Base-by-base conservation (phyloP, 2,797 vertebrate genomes). In the Okamejei kenojei region DNA sequence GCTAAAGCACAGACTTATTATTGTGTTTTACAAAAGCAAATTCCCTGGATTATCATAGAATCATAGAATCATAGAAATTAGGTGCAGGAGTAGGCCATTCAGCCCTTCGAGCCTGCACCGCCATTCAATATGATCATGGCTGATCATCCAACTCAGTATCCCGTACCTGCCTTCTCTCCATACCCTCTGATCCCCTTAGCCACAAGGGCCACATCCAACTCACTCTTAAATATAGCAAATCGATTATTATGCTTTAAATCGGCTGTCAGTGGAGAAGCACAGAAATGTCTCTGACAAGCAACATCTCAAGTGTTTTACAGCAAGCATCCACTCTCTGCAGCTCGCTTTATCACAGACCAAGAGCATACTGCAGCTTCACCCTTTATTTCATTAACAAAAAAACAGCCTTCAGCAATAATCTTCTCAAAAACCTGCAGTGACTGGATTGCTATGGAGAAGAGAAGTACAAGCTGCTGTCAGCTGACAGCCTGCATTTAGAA, bases 401-500 rank as follows among this genome's bases (percentile, higher is more conserved):
- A 29, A 15, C 26, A 58, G 82, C 58, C 6, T 63, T n/a, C 61
- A 13, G 3, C 54, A 63, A 61, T 29, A 58, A 61, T 5, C 26
- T 61, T 84, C 81, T 17, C 26, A n/a, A 84, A 61, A 63, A 26
- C 81, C n/a, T 26, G 13, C 80, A 7, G 54, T n/a, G 29, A 29
- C 5, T 84, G 54, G 58, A 54, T 84, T 84, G 54, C 54, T 84
- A 84, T 61, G 29, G 54, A 84, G 81, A 45, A 10, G 21, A 45
- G 38, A 45, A 82, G 80, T 58, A 45, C 26, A 29, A 10, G 26
- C 54, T 7, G 26, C 6, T n/a, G 29, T 61, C 26, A 63, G 81
- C 81, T 84, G 81, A 61, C 81, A 61, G 81, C 81, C 81, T 84
- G 54, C 81, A 63, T 84, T 84, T 84, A 15, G 26, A 63, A 61